These are phyloP conservation scores for Drosophila subsilvestris DNA, from an alignment of 2,888 invertebrate genomes.

Conservation along the genomic window DNA sequence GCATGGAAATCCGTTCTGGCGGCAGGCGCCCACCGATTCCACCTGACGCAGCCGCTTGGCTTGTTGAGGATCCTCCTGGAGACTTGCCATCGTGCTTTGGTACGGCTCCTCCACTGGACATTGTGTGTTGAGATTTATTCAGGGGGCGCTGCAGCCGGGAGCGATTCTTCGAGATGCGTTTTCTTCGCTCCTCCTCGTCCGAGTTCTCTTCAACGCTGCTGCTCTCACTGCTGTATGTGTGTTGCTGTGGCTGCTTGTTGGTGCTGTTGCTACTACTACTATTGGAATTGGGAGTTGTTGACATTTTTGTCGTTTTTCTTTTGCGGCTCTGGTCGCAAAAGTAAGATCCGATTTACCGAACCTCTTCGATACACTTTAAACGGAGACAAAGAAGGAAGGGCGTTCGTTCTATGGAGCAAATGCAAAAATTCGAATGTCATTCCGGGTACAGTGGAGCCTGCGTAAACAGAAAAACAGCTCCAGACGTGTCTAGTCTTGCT, in stretches of 20 bases:
- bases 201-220: constrained; percentile 93
- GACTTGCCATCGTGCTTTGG: constrained; percentile 73
- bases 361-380: not conserved
- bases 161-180: constrained; percentile 89
- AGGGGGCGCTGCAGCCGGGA: constrained; percentile 77
- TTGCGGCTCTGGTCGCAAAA: not conserved
- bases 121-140: constrained; percentile 53
- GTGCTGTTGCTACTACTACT: constrained; percentile 79
- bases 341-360: not conserved
- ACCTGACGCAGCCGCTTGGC: constrained; percentile 33
- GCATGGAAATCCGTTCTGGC: constrained; percentile 92
- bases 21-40: constrained; percentile 45
- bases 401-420: not conserved
- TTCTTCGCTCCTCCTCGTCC: constrained; percentile 88
- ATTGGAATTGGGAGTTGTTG: constrained; percentile 81
- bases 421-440: no score
- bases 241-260: constrained; percentile 59
- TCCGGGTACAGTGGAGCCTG: no score
- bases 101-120: constrained; percentile 64
- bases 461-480: no score
- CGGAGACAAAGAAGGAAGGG: not conserved
- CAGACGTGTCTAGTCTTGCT: no score
- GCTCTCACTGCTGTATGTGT: constrained; percentile 86
- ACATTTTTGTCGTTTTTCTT: constrained; percentile 71
- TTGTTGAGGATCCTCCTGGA: constrained; percentile 50